A percentile compares a stretch with the other conserved stretches of the same genome.
phyloP scores from a whole-genome alignment of 2,113 vertebrate genomes.

The Gobio gobio region DNA sequence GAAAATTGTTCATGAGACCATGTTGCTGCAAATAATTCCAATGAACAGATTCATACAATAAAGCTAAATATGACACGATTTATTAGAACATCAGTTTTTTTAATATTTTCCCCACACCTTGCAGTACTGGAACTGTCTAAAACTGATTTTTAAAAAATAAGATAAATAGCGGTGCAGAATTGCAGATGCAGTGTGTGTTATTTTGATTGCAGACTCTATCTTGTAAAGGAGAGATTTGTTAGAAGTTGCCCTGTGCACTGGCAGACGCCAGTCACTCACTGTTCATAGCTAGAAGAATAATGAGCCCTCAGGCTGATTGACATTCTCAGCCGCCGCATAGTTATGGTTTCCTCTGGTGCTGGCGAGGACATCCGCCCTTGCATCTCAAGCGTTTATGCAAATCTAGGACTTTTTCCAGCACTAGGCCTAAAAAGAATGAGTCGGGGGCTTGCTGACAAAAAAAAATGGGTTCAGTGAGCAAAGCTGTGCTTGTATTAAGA shows the following conservation, averaged over 20 bases:
- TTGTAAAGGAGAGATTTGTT: conserved; percentile 30
- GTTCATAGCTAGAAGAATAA: conserved; percentile 50
- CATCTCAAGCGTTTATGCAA: conserved; percentile 55
- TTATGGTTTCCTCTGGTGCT: conserved; percentile 46
- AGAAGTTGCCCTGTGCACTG: conserved; percentile 18
- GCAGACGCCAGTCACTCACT: conserved; percentile 45
- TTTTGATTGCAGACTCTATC: conserved; percentile 20
- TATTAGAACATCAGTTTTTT: not conserved
- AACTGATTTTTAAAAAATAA: conserved; percentile 26
- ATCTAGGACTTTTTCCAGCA: conserved; percentile 57
- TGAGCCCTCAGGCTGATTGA: conserved; percentile 52
- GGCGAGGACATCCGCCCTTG: conserved; percentile 39
- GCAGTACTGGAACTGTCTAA: not conserved
- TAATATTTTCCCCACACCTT: not conserved
- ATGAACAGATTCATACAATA: not conserved
- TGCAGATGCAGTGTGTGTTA: not conserved
- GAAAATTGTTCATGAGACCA: not conserved
- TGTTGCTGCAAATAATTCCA: not conserved
- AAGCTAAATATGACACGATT: not conserved
- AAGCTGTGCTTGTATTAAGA: conserved; percentile 32
- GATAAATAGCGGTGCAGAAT: not conserved
- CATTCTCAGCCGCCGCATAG: conserved; percentile 52
- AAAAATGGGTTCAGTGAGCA: conserved; percentile 43
- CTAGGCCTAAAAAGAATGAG: conserved; percentile 42
- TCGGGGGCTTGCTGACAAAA: conserved; percentile 47